phyloP scores from a whole-genome alignment of 2,797 vertebrate species.

The Syngnathus rostellatus region DNA sequence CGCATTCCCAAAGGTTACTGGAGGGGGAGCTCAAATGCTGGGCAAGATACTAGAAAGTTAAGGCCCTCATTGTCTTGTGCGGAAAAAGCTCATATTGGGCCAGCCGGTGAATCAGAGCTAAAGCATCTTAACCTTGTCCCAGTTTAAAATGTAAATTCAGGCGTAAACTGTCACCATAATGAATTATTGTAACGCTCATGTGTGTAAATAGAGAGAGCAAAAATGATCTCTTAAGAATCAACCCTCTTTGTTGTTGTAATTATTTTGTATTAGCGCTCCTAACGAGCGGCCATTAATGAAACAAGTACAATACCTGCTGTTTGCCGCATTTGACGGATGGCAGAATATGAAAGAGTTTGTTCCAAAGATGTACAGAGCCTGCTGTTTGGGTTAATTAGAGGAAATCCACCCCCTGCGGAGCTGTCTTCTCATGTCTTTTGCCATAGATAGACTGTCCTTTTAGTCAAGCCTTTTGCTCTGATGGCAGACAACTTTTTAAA shows the following conservation, averaged over 20 bases:
- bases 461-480: slow-evolving; percentile 11
- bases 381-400: slow-evolving; percentile 54
- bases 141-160: neutral
- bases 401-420: slow-evolving; percentile 35
- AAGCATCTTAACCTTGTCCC: neutral
- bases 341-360: slow-evolving; percentile 48
- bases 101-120: neutral
- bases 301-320: slow-evolving; percentile 46
- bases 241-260: slow-evolving; percentile 48
- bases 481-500: slow-evolving; percentile 1
- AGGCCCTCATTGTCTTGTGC: neutral
- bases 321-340: slow-evolving; percentile 30
- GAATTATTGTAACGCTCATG: neutral
- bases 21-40: slow-evolving; percentile 18
- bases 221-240: neutral
- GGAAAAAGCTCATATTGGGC: neutral
- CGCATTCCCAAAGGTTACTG: neutral
- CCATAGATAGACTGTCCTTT: slow-evolving; percentile 25
- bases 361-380: slow-evolving; percentile 34
- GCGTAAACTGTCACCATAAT: neutral
- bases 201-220: neutral
- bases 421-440: slow-evolving; percentile 22
- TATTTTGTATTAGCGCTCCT: slow-evolving; percentile 34
- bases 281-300: slow-evolving; percentile 50
- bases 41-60: slow-evolving; percentile 15